Evolutionary conservation across 2,113 vertebrate genomes (phyloP).

Genomic region (Vidua chalybeata): DNA sequence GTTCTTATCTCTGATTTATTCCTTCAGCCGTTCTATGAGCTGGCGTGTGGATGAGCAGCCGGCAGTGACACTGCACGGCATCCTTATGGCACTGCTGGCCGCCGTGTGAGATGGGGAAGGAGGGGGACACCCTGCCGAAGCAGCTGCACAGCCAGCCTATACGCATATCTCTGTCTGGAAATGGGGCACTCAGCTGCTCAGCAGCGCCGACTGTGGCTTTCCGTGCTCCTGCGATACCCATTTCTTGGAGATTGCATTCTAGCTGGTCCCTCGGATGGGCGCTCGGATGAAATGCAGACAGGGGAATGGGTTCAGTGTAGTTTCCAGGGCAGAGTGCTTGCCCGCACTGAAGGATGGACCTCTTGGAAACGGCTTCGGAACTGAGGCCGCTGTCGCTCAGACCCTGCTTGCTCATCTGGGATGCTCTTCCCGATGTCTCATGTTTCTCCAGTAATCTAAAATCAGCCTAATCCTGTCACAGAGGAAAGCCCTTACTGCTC

Average conservation of each 20-base stretch:
- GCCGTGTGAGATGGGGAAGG: accelerated
- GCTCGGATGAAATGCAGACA: not conserved
- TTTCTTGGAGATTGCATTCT: not conserved
- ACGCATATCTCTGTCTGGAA: accelerated
- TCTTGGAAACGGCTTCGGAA: not conserved
- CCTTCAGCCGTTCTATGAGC: accelerated
- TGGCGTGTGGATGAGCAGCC: not conserved
- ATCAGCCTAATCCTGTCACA: not conserved
- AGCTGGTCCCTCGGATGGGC: not conserved
- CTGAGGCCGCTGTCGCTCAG: not conserved
- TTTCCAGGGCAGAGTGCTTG: not conserved
- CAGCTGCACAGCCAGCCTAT: accelerated
- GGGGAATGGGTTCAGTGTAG: accelerated
- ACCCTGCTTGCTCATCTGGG: not conserved
- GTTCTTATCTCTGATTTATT: accelerated
- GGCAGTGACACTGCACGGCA: not conserved
- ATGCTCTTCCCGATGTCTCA: not conserved
- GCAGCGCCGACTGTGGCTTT: accelerated
- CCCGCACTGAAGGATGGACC: not conserved
- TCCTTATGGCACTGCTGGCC: not conserved
- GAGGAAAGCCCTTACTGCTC: not conserved
- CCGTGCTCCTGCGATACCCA: not conserved
- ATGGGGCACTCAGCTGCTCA: not conserved
- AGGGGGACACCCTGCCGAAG: not conserved
- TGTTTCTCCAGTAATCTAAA: not conserved